Conservation (phyloP, 2,888 invertebrate species). For the Thecocarcelia acutangulata region DNA sequence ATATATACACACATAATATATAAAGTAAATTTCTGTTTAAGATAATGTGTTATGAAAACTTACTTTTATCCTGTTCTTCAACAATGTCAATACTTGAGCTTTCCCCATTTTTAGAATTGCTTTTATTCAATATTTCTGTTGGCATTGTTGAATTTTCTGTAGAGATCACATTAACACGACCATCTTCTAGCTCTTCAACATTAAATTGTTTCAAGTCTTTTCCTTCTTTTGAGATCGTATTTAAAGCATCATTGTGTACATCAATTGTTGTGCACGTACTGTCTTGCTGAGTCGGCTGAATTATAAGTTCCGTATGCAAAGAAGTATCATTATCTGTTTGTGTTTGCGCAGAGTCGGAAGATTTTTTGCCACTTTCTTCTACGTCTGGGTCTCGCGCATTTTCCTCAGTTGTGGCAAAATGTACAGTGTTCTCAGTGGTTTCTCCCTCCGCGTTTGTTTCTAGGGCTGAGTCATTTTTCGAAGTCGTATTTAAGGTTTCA, state of each 20-base stretch:
- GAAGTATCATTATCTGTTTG: slow-evolving; percentile 65
- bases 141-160: slow-evolving; percentile 3
- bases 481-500: background rate
- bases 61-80: slow-evolving; percentile 22
- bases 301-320: slow-evolving; percentile 59
- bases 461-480: background rate
- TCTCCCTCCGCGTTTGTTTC: background rate
- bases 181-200: slow-evolving; percentile 3
- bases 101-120: background rate
- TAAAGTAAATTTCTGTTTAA: no score
- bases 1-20: background rate
- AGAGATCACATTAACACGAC: background rate
- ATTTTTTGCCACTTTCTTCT: no score
- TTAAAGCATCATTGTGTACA: no score
- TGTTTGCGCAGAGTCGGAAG: no score
- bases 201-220: background rate
- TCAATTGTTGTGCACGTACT: no score
- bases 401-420: no score
- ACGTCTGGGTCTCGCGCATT: no score
- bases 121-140: slow-evolving; percentile 3
- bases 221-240: background rate
- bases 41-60: background rate
- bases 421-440: background rate
- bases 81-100: slow-evolving; percentile 18
- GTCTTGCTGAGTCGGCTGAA: no score